A percentile compares a stretch with the other conserved stretches of the same genome.
These are phyloP conservation scores for Grantiella picta DNA, from an alignment of 2,113 vertebrate species.

Conservation along the genomic window DNA sequence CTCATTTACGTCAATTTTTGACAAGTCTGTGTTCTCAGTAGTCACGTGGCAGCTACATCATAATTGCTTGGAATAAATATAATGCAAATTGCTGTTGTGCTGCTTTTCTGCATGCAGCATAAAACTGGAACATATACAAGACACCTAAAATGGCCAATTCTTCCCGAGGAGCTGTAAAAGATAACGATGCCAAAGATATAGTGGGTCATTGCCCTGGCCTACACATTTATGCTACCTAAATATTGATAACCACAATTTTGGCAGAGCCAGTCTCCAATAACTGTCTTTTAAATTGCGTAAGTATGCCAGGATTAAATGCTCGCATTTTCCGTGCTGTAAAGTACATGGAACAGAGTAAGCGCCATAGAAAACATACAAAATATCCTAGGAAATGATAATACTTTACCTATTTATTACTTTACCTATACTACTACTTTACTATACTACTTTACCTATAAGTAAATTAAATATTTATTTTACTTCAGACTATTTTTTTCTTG, in stretches of 20 bases:
- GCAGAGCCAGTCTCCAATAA: accelerated
- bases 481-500: background rate
- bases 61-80: background rate
- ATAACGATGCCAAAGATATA: background rate
- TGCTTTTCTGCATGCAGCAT: background rate
- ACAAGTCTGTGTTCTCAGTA: background rate
- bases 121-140: background rate
- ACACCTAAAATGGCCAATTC: background rate
- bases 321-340: background rate
- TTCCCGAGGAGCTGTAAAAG: background rate
- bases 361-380: background rate
- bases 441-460: no score
- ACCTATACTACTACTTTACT: no score
- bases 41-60: background rate
- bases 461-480: background rate
- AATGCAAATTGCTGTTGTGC: background rate
- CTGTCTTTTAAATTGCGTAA: background rate
- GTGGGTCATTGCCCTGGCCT: background rate
- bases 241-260: background rate
- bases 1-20: background rate
- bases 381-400: background rate
- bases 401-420: background rate
- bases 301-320: background rate
- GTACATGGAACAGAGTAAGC: background rate
- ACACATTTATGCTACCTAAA: background rate